phyloP scores from a whole-genome alignment of 2,797 vertebrate genomes.

The Notoglanidium macrostoma region DNA sequence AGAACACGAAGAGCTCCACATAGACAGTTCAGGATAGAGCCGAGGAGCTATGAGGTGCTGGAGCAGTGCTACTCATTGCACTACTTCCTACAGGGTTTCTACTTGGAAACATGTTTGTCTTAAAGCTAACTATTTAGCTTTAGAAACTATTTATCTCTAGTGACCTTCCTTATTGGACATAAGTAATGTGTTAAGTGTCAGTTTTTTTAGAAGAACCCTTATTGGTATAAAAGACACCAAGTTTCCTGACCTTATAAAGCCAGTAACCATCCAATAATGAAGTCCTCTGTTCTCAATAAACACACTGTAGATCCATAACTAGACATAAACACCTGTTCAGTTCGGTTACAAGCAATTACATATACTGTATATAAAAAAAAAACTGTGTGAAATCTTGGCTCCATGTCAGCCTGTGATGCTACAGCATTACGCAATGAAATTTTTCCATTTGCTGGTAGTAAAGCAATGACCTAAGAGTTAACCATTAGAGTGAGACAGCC shows the following conservation, averaged over 20 bases:
- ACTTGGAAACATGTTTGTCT: background rate
- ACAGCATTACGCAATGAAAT: background rate
- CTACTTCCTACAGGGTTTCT: background rate
- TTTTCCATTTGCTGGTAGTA: slow-evolving; percentile 6
- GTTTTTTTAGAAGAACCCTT: background rate
- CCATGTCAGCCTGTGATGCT: background rate
- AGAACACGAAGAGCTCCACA: background rate
- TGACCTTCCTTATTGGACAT: background rate
- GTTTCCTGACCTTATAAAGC: background rate
- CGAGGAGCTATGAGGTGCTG: background rate
- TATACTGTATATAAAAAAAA: background rate
- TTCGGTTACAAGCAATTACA: background rate
- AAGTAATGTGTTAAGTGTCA: no score
- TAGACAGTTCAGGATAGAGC: background rate
- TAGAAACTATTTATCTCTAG: background rate
- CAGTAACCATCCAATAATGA: background rate
- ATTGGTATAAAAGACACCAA: background rate
- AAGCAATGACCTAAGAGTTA: slow-evolving; percentile 3
- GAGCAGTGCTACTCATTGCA: background rate
- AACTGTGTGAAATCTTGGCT: slow-evolving; percentile 9
- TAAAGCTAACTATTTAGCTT: background rate
- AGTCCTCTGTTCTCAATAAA: background rate
- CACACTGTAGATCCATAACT: no score
- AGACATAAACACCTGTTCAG: background rate
- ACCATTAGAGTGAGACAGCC: background rate